Percentiles rank a stretch among this genome's conserved stretches.
These are phyloP conservation scores for Rhea pennata DNA, from an alignment of 2,113 vertebrate species.

Conservation along the genomic window DNA sequence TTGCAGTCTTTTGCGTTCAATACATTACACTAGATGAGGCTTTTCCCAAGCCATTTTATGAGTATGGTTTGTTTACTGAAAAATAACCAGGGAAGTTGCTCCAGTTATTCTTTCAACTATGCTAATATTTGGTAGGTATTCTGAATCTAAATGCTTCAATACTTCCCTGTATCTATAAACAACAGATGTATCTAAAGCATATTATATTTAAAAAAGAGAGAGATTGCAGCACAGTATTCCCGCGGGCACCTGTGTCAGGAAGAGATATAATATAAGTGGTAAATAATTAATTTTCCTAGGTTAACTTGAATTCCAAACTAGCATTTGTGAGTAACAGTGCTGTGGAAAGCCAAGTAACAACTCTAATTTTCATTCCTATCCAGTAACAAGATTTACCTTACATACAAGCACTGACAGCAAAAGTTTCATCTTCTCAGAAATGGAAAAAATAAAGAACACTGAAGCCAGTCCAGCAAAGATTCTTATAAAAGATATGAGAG, in stretches of 20 bases:
- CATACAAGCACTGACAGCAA: not conserved
- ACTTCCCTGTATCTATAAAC: constrained; percentile 28
- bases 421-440: not conserved
- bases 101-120: constrained; percentile 20
- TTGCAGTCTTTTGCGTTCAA: not conserved
- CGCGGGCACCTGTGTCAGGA: constrained; percentile 36
- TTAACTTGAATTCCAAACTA: constrained; percentile 52
- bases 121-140: not conserved
- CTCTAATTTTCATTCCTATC: constrained; percentile 28
- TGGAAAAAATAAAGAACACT: not conserved
- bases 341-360: not conserved
- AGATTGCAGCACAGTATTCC: constrained; percentile 4
- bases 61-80: constrained; percentile 18
- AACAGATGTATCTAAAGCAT: constrained; percentile 16
- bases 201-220: constrained; percentile 26
- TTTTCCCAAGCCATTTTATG: constrained; percentile 13
- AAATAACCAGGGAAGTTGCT: constrained; percentile 1
- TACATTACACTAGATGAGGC: not conserved
- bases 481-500: not conserved
- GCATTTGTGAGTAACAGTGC: constrained; percentile 13
- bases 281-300: constrained; percentile 61
- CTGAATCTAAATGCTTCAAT: constrained; percentile 36
- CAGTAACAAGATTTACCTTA: not conserved
- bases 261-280: not conserved
- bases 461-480: not conserved